phyloP scores from a whole-genome alignment of 2,797 vertebrate species.

The Pipistrellus kuhlii region DNA sequence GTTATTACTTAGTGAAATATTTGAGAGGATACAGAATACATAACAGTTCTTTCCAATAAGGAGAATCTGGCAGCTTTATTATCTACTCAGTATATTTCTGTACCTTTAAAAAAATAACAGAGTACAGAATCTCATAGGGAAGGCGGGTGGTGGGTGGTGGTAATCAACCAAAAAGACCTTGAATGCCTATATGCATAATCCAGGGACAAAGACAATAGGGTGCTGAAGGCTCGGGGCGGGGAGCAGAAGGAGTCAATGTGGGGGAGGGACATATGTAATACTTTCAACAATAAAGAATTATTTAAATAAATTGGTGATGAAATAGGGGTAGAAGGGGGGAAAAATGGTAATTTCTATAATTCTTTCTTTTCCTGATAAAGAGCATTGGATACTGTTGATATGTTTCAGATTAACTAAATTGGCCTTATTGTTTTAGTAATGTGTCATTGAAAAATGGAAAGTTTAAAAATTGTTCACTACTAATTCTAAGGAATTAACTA shows the following conservation, averaged over 20 bases:
- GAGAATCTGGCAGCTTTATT: slow-evolving; percentile 31
- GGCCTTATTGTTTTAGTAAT: slow-evolving; percentile 52
- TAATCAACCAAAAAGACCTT: no score
- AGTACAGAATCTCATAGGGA: no score
- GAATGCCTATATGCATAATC: no score
- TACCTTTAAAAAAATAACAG: neutral
- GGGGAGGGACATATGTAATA: no score
- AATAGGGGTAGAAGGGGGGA: no score
- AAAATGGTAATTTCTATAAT: neutral
- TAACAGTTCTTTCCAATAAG: slow-evolving; percentile 45
- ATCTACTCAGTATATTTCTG: slow-evolving; percentile 34
- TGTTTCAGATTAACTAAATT: slow-evolving; percentile 48
- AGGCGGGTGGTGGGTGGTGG: no score
- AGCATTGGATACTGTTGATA: slow-evolving; percentile 36
- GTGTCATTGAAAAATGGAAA: slow-evolving; percentile 41
- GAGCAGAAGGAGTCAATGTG: no score
- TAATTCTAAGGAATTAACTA: slow-evolving; percentile 15
- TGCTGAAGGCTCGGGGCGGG: no score
- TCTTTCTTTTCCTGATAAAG: slow-evolving; percentile 21
- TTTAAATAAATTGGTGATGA: no score
- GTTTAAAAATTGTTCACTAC: slow-evolving; percentile 25
- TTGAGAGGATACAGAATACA: slow-evolving; percentile 13
- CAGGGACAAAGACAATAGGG: no score
- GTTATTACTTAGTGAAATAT: slow-evolving; percentile 55
- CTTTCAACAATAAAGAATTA: no score